Conservation (phyloP, 2,113 vertebrate species). For the Puntigrus tetrazona region DNA sequence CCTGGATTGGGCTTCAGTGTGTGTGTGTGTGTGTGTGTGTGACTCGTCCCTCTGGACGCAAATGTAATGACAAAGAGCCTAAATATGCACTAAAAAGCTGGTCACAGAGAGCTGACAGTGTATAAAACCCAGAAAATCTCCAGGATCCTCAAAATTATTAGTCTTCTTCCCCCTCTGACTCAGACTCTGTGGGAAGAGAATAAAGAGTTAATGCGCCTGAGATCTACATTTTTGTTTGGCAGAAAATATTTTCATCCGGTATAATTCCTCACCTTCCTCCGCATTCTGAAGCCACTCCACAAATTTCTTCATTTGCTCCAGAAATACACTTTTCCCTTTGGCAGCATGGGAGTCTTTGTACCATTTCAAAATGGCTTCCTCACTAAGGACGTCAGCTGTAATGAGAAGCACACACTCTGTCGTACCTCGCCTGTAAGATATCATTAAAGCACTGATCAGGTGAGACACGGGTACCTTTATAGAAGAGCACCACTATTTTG, state of each 20-base stretch:
- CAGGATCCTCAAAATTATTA: constrained; percentile 60
- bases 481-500: constrained; percentile 95
- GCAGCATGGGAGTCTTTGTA: constrained; percentile 87
- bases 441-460: background rate
- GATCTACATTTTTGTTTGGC: background rate
- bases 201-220: constrained; percentile 41
- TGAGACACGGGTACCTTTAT: constrained; percentile 79
- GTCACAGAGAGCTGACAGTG: constrained; percentile 17
- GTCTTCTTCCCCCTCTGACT: constrained; percentile 87
- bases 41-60: constrained; percentile 70
- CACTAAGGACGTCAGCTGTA: constrained; percentile 88
- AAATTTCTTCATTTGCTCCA: constrained; percentile 95
- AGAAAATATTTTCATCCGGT: background rate
- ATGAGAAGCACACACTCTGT: background rate
- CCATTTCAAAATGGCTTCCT: constrained; percentile 91
- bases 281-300: constrained; percentile 93
- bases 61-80: constrained; percentile 74
- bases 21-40: too few species aligned
- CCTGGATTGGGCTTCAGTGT: constrained; percentile 73
- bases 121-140: background rate
- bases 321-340: constrained; percentile 91
- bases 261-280: constrained; percentile 82
- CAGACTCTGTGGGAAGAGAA: constrained; percentile 78
- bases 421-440: background rate
- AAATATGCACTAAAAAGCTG: constrained; percentile 62